Evolutionary conservation across 2,888 invertebrate genomes (phyloP).

Genomic region (Balanococcus diminutus): DNA sequence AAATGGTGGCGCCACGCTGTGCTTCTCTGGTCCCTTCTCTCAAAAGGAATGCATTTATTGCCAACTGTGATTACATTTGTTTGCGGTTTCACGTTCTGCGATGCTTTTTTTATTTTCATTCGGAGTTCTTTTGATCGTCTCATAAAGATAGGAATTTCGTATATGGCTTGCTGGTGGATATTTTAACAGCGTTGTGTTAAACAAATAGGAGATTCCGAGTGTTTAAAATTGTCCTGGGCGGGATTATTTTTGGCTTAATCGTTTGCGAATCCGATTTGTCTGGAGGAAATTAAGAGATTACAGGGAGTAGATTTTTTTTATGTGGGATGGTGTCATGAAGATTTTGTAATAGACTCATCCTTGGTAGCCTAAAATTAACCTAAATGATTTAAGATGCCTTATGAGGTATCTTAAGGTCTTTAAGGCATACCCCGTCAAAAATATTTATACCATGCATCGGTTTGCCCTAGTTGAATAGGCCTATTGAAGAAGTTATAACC

Average conservation of each 20-base stretch:
- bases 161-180: background rate
- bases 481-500: no score
- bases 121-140: background rate
- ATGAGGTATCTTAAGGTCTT: no score
- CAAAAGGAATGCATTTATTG: constrained; percentile 32
- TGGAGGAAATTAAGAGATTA: background rate
- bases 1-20: constrained; percentile 28
- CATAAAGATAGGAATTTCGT: background rate
- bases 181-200: background rate
- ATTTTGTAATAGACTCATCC: no score
- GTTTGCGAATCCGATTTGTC: background rate
- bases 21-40: background rate
- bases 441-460: no score
- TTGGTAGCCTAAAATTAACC: no score
- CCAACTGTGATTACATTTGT: constrained; percentile 32
- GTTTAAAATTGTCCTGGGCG: background rate
- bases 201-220: background rate
- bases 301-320: background rate
- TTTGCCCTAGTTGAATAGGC: no score
- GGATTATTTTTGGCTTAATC: background rate
- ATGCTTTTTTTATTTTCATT: background rate
- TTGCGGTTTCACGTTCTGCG: constrained; percentile 3
- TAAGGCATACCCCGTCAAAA: no score
- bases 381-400: no score
- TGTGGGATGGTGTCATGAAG: no score